Percentiles rank a stretch among this genome's conserved stretches.
Evolutionary conservation across 2,888 invertebrate genomes (phyloP).

Genomic region (Drosophila antonietae): DNA sequence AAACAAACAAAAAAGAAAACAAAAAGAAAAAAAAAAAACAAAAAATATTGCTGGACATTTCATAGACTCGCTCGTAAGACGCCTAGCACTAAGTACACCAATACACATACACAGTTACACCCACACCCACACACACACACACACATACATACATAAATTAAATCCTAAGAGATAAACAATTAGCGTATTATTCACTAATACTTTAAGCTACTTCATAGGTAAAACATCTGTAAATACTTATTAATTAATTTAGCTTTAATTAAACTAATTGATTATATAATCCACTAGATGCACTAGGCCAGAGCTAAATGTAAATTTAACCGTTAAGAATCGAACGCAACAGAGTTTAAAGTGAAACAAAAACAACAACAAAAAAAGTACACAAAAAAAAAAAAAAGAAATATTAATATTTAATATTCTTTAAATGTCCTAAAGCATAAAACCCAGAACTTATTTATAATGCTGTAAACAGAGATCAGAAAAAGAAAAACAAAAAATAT

Average conservation of each 20-base stretch:
- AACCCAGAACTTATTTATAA: slow-evolving; percentile 48
- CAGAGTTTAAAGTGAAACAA: slow-evolving; percentile 27
- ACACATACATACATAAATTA: slow-evolving; percentile 25
- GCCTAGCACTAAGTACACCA: slow-evolving; percentile 39
- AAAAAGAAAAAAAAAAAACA: slow-evolving; percentile 1
- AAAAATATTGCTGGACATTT: slow-evolving; percentile 69
- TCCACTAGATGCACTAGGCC: slow-evolving; percentile 54
- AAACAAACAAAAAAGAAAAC: slow-evolving; percentile 24
- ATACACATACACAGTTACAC: slow-evolving; percentile 23
- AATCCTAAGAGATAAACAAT: slow-evolving; percentile 27
- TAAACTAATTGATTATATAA: slow-evolving; percentile 53
- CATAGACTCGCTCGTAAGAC: slow-evolving; percentile 62
- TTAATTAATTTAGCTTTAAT: slow-evolving; percentile 41
- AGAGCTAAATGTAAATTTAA: slow-evolving; percentile 39
- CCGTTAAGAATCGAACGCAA: slow-evolving; percentile 23
- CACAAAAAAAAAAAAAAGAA: slow-evolving; percentile 52
- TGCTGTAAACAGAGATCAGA: slow-evolving; percentile 33
- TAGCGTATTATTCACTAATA: slow-evolving; percentile 49
- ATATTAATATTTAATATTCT: slow-evolving; percentile 80
- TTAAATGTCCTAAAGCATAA: slow-evolving; percentile 71
- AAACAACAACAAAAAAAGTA: slow-evolving; percentile 12
- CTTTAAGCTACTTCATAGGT: slow-evolving; percentile 50
- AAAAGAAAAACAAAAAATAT: slow-evolving; percentile 17
- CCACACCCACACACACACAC: slow-evolving; percentile 14
- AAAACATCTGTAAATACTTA: slow-evolving; percentile 61